Percentiles rank a stretch among this genome's conserved stretches.
Evolutionary conservation across 2,888 invertebrate species (phyloP).

Genomic region (Notodonta dromedarius): DNA sequence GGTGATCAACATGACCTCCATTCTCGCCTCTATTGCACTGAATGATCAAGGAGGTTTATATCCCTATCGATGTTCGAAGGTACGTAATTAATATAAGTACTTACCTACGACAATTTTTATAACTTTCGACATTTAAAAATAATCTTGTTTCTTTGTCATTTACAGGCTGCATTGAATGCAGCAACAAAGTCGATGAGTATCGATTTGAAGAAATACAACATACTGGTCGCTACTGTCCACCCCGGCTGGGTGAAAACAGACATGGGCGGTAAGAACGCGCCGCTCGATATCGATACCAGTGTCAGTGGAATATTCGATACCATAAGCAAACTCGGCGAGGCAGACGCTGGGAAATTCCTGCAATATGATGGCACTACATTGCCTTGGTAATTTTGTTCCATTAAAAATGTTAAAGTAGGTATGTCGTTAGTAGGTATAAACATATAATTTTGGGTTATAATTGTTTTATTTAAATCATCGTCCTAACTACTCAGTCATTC

Average conservation of each 20-base stretch:
- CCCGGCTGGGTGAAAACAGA: conserved; percentile 97
- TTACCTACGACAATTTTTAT: not conserved
- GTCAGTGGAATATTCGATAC: conserved; percentile 87
- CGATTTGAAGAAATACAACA: conserved; percentile 90
- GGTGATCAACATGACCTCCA: conserved; percentile 93
- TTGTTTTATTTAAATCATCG: not conserved
- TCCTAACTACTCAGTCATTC: no score
- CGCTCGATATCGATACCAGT: conserved; percentile 88
- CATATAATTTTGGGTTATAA: not conserved
- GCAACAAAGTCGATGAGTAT: conserved; percentile 93
- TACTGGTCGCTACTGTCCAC: conserved; percentile 90
- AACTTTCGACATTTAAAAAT: not conserved
- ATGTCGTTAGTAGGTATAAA: not conserved
- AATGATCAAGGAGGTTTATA: conserved; percentile 92
- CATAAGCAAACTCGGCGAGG: conserved; percentile 84
- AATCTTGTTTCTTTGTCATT: conserved; percentile 20
- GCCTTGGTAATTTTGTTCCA: conserved; percentile 86
- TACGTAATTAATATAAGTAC: conserved; percentile 50
- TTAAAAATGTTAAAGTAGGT: no score
- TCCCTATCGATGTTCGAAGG: conserved; percentile 95
- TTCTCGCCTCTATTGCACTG: conserved; percentile 90
- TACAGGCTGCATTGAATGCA: conserved; percentile 93
- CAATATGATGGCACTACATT: conserved; percentile 90
- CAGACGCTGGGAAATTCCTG: conserved; percentile 90
- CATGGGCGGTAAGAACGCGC: conserved; percentile 93